Evolutionary conservation across 2,888 invertebrate species (phyloP).

Genomic region (Zygaena filipendulae): DNA sequence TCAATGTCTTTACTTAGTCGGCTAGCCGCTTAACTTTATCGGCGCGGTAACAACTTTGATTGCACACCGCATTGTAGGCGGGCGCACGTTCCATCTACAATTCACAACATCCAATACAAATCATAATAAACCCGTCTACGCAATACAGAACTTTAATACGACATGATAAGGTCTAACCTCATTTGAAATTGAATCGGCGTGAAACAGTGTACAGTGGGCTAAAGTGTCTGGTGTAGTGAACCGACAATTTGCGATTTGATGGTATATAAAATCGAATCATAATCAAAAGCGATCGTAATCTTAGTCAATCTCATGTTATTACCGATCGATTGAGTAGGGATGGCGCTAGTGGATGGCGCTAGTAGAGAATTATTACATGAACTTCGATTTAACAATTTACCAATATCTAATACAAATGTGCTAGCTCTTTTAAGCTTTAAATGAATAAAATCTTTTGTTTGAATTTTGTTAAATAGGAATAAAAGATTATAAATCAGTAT

Average conservation of each 20-base stretch:
- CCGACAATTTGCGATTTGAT: slow-evolving; percentile 60
- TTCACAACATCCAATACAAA: slow-evolving; percentile 20
- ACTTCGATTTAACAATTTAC: too few species aligned
- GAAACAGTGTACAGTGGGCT: slow-evolving; percentile 22
- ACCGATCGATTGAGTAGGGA: slow-evolving; percentile 26
- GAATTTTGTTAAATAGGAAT: too few species aligned
- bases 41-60: slow-evolving; percentile 23
- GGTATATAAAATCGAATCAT: slow-evolving; percentile 47
- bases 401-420: too few species aligned
- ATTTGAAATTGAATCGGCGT: too few species aligned
- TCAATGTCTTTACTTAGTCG: slow-evolving; percentile 22
- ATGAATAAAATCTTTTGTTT: too few species aligned
- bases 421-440: too few species aligned
- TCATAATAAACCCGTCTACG: too few species aligned
- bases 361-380: too few species aligned
- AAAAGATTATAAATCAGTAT: too few species aligned
- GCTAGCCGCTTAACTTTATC: slow-evolving; percentile 26
- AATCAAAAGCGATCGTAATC: slow-evolving; percentile 42
- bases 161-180: too few species aligned
- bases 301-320: slow-evolving; percentile 51
- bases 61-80: slow-evolving; percentile 22
- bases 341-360: too few species aligned
- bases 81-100: slow-evolving; percentile 18
- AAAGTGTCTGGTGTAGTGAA: slow-evolving; percentile 40
- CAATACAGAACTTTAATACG: too few species aligned